Evolutionary conservation across 2,113 vertebrate species (phyloP).

Genomic region (Bufo gargarizans): DNA sequence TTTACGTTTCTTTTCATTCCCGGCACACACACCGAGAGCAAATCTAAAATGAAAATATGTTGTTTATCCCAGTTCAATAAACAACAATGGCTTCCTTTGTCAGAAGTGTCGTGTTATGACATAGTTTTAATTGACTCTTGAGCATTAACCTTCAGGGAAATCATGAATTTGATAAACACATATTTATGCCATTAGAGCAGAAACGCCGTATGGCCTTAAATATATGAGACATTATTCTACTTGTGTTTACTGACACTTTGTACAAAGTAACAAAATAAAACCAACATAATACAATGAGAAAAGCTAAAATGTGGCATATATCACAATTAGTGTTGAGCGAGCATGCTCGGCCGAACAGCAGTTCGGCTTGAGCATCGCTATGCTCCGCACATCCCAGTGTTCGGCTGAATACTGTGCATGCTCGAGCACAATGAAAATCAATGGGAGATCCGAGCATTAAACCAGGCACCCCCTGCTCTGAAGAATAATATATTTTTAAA

Average conservation of each 20-base stretch:
- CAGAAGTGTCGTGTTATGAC: constrained; percentile 52
- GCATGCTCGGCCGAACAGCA: too few species aligned
- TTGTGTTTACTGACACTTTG: not conserved
- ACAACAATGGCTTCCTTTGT: constrained; percentile 57
- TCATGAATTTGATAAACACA: constrained; percentile 56
- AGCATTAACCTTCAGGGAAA: constrained; percentile 53
- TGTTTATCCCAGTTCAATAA: constrained; percentile 57
- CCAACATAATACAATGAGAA: not conserved
- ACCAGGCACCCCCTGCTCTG: too few species aligned
- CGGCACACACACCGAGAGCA: constrained; percentile 41
- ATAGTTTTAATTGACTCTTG: constrained; percentile 58
- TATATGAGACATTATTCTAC: constrained; percentile 26
- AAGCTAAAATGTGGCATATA: not conserved
- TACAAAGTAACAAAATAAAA: constrained; percentile 29
- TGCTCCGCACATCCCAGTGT: too few species aligned
- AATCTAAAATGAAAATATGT: constrained; percentile 56
- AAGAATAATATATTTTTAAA: too few species aligned
- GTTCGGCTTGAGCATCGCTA: too few species aligned
- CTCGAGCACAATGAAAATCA: too few species aligned
- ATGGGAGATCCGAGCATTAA: too few species aligned
- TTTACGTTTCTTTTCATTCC: constrained; percentile 32
- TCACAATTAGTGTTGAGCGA: too few species aligned
- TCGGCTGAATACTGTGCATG: too few species aligned
- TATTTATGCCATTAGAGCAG: constrained; percentile 55
- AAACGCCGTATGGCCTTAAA: constrained; percentile 46